phyloP scores from a whole-genome alignment of 2,113 vertebrate species.

The Anarrhichthys ocellatus region DNA sequence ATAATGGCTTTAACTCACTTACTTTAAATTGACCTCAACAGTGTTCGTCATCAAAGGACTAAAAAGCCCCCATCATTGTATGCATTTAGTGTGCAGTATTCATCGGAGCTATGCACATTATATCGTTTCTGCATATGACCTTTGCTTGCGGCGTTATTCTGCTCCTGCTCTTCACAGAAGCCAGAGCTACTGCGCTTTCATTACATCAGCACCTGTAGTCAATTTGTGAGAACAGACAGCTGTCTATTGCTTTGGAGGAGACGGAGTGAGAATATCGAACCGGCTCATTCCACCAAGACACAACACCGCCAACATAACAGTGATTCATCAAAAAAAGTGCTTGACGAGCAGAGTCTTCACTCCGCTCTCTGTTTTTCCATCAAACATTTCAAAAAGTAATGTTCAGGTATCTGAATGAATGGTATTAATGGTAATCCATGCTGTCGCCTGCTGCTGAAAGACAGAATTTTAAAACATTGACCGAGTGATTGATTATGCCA shows the following conservation, averaged over 20 bases:
- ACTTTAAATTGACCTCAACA: conserved; percentile 24
- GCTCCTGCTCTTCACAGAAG: conserved; percentile 33
- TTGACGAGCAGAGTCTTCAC: conserved; percentile 57
- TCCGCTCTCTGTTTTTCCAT: conserved; percentile 70
- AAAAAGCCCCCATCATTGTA: conserved; percentile 32
- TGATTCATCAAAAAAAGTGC: conserved; percentile 79
- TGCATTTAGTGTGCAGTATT: conserved; percentile 19
- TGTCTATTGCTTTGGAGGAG: conserved; percentile 74
- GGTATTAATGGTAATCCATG: conserved; percentile 76
- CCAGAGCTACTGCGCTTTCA: conserved; percentile 48
- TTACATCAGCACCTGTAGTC: conserved; percentile 69
- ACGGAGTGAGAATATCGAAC: conserved; percentile 77
- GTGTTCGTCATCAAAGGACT: background rate
- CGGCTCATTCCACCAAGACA: conserved; percentile 44
- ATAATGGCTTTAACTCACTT: conserved; percentile 33
- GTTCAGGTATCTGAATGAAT: conserved; percentile 54
- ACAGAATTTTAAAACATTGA: conserved; percentile 78
- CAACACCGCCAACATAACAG: conserved; percentile 68
- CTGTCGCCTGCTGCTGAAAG: conserved; percentile 81
- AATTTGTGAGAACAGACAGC: conserved; percentile 76
- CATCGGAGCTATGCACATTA: conserved; percentile 20
- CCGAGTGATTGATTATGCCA: conserved; percentile 79
- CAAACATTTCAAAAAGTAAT: conserved; percentile 61
- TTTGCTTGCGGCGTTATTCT: conserved; percentile 48
- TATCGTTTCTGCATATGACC: conserved; percentile 62